phyloP scores from a whole-genome alignment of 1,140 invertebrate genomes.

The Ganaspis sp. region DNA sequence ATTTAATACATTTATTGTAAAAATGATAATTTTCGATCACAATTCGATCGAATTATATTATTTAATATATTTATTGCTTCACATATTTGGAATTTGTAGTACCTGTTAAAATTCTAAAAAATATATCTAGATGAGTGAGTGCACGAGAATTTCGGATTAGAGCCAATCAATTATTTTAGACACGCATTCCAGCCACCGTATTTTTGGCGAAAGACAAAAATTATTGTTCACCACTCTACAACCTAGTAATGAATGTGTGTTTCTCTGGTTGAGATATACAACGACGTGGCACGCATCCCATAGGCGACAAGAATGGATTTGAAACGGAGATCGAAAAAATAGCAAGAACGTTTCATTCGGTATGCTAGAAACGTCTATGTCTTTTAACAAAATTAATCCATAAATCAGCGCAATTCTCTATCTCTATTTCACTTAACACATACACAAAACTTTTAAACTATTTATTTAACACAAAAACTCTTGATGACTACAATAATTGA shows the following conservation, averaged over 20 bases:
- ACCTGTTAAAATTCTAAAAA: no score
- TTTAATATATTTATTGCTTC: no score
- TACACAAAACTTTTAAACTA: not conserved
- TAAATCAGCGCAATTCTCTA: not conserved
- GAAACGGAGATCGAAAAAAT: not conserved
- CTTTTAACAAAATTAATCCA: not conserved
- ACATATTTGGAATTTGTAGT: not conserved
- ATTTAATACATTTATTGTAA: not conserved
- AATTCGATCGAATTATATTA: no score
- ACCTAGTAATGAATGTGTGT: constrained; percentile 40
- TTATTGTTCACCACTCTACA: constrained; percentile 36
- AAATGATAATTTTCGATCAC: no score
- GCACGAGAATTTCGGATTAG: constrained; percentile 51
- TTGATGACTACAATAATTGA: no score
- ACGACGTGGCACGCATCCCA: constrained; percentile 43
- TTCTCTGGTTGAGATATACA: constrained; percentile 42
- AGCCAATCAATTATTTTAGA: constrained; percentile 52
- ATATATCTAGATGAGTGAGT: no score
- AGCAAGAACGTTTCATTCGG: not conserved
- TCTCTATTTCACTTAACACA: not conserved
- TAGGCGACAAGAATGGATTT: not conserved
- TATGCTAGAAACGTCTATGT: not conserved
- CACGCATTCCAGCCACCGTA: not conserved
- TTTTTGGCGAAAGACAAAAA: constrained; percentile 34
- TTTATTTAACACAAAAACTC: no score